phyloP scores from a whole-genome alignment of 2,888 invertebrate genomes.

The Lepidocyrtoides sp. region DNA sequence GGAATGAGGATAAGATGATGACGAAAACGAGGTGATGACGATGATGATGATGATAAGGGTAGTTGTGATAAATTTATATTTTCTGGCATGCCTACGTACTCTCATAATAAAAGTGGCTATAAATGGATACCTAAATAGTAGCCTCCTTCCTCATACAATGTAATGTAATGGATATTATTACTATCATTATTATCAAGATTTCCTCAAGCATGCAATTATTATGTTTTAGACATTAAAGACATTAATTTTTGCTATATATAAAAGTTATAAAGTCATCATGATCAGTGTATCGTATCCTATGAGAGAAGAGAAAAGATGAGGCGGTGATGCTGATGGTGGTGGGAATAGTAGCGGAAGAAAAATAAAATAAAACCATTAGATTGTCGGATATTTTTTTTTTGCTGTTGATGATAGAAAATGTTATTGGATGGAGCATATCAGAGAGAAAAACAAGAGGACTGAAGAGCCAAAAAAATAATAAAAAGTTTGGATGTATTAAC shows the following conservation, averaged over 20 bases:
- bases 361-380: slow-evolving; percentile 64
- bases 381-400: too few relatives aligned
- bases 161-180: background rate
- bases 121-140: too few relatives aligned
- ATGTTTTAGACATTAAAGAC: slow-evolving; percentile 52
- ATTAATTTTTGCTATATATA: slow-evolving; percentile 65
- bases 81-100: background rate
- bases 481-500: slow-evolving; percentile 21
- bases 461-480: slow-evolving; percentile 9
- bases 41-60: background rate
- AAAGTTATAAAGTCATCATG: slow-evolving; percentile 75
- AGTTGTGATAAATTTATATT: too few relatives aligned
- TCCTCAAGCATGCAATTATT: slow-evolving; percentile 71
- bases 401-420: slow-evolving; percentile 41
- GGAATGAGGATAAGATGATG: background rate
- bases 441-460: background rate
- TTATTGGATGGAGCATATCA: slow-evolving; percentile 42
- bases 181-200: slow-evolving; percentile 39
- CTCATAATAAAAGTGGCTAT: too few relatives aligned
- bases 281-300: slow-evolving; percentile 64
- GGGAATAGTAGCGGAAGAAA: background rate
- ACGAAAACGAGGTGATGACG: slow-evolving; percentile 32
- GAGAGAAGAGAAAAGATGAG: too few relatives aligned
- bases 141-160: too few relatives aligned
- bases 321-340: background rate